Base-by-base conservation (phyloP, 2,888 invertebrate genomes). In the Melangyna quadrimaculata region DNA sequence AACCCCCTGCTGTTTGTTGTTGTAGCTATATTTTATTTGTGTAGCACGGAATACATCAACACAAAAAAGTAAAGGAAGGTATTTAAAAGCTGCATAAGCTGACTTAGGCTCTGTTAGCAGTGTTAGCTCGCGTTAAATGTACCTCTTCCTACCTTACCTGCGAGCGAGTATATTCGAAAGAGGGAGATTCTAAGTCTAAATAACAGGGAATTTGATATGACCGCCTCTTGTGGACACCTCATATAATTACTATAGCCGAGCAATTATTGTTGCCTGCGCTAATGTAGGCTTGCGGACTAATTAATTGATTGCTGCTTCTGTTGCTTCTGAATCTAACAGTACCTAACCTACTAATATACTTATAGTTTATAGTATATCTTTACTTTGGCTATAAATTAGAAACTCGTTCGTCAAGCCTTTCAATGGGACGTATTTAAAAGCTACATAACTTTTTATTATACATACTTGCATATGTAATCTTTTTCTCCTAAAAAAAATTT, bases 221-320 rank as follows among this genome's bases (percentile, higher is more conserved):
- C 80, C 86, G 77, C 86, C 86, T 81, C 81, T 80, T 74, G 81
- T 73, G 81, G 77, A 86, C 86, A 86, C 86, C 86, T 81, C 63
- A 78, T 86, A 81, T 86, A 81, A 86, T 81, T 86, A 86, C 57
- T 37, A n/a, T n/a, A 59, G 69, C 67, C 81, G 81, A n/a, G n/a
- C n/a, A n/a, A n/a, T n/a, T n/a, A 81, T 84, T 84, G 79, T 80
- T 84, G 74, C 69, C 65, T 70, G 40, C 17, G 17, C 63, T 73
- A 40, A 45, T 48, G 48, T 51, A 37, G 69, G 37, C 29, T 65
- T 69, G 69, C 29, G 22, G 43, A 72, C 79, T 84, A 75, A 79
- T 75, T 84, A 79, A 86, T 77, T 69, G 72, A 86, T 80, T 63
- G 73, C 67, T 53, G 51, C 29, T 40, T 22, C 61, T 61, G 40